phyloP scores from a whole-genome alignment of 2,797 vertebrate species.

The Sorex maritimensis region DNA sequence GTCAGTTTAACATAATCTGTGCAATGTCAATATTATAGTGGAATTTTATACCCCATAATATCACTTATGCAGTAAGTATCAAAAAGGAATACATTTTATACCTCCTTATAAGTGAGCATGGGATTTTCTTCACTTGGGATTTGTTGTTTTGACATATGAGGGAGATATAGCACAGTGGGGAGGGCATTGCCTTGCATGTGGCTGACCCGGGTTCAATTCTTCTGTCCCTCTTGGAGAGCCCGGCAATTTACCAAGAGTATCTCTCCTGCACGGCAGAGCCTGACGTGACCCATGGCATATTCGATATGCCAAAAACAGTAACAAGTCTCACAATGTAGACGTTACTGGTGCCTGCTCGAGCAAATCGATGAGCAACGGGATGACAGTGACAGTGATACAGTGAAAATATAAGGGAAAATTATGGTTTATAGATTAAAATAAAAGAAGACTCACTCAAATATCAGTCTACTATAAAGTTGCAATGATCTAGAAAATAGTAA shows the following conservation, averaged over 20 bases:
- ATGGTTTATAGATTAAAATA: not conserved
- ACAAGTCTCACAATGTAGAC: no score
- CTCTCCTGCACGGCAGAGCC: no score
- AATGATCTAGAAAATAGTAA: constrained; percentile 37
- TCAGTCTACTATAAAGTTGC: constrained; percentile 43
- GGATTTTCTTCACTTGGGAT: not conserved
- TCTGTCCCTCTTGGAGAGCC: no score
- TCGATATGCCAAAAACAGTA: no score
- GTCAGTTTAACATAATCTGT: not conserved
- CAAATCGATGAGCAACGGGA: no score
- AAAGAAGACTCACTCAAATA: constrained; percentile 21
- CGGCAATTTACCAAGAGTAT: no score
- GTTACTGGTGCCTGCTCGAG: no score
- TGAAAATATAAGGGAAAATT: not conserved
- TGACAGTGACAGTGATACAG: no score
- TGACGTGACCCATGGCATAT: no score
- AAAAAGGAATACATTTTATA: not conserved
- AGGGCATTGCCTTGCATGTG: no score
- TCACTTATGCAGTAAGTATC: not conserved
- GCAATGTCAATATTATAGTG: not conserved
- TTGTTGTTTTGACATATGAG: not conserved
- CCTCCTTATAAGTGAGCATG: not conserved
- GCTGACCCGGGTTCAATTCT: no score
- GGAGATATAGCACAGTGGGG: no score
- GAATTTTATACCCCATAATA: not conserved